Percentiles rank a stretch among this genome's conserved stretches.
phyloP scores from a whole-genome alignment of 1,140 invertebrate genomes.

The Zaprionus camerounensis region DNA sequence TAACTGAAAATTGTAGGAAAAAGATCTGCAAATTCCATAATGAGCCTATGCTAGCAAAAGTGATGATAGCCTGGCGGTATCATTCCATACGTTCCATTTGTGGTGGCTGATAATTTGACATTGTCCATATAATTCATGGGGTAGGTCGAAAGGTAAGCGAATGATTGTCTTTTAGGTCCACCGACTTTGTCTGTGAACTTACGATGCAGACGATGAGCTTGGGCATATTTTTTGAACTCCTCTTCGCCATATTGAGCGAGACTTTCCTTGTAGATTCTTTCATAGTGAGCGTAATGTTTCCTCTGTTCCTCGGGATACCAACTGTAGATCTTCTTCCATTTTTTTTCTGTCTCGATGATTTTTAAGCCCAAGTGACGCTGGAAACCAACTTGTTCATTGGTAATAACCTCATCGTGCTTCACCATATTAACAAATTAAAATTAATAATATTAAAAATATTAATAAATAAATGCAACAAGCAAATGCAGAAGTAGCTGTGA shows the following conservation, averaged over 20 bases:
- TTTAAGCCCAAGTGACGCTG: background rate
- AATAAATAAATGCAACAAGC: no score
- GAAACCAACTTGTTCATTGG: constrained; percentile 33
- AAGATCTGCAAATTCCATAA: background rate
- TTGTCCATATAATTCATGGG: constrained; percentile 35
- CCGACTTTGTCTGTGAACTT: background rate
- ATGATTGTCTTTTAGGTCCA: background rate
- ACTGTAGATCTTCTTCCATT: constrained; percentile 7
- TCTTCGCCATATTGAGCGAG: constrained; percentile 26
- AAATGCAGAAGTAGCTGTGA: no score
- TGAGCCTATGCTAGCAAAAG: background rate
- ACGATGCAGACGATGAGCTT: constrained; percentile 6
- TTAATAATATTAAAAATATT: background rate
- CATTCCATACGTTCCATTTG: constrained; percentile 51
- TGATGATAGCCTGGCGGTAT: constrained; percentile 33
- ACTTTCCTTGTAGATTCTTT: constrained; percentile 38
- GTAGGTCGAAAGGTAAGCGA: background rate
- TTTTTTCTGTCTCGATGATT: background rate
- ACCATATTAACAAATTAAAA: background rate
- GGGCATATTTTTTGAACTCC: constrained; percentile 36
- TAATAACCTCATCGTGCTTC: constrained; percentile 10
- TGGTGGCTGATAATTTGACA: constrained; percentile 29
- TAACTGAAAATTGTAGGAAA: background rate
- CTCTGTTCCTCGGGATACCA: constrained; percentile 44
- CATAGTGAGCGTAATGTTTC: constrained; percentile 24